phyloP scores from a whole-genome alignment of 1,140 invertebrate species.

The Procambarus clarkii region DNA sequence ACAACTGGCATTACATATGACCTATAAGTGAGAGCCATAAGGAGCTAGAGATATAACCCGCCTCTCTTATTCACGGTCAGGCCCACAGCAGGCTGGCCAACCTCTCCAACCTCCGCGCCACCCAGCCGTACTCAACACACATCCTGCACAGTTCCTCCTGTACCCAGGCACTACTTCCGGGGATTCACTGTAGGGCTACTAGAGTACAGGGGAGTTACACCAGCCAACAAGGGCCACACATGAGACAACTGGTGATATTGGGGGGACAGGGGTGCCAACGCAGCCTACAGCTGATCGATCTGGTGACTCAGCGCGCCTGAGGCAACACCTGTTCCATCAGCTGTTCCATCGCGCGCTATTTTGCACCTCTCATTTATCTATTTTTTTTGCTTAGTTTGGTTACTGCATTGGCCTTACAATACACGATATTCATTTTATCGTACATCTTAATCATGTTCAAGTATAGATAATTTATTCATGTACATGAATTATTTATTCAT shows the following conservation, averaged over 20 bases:
- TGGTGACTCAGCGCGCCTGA: not conserved
- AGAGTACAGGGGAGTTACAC: not conserved
- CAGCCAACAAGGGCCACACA: not conserved
- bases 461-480: no score
- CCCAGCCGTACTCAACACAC: not conserved
- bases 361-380: not conserved
- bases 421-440: no score
- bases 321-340: slow-evolving; percentile 7
- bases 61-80: not conserved
- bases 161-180: not conserved
- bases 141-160: not conserved
- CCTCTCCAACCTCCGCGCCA: not conserved
- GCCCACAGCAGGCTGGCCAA: not conserved
- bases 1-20: not conserved
- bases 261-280: not conserved
- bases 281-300: slow-evolving; percentile 4
- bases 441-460: no score
- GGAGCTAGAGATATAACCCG: not conserved
- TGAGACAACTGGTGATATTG: not conserved
- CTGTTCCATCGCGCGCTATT: not conserved
- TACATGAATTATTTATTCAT: no score
- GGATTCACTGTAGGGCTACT: not conserved
- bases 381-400: no score
- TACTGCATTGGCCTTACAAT: no score
- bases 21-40: not conserved